A percentile compares a stretch with the other conserved stretches of the same genome.
Evolutionary conservation across 1,140 invertebrate genomes (phyloP).

Genomic region (Ptiloglossa arizonensis): DNA sequence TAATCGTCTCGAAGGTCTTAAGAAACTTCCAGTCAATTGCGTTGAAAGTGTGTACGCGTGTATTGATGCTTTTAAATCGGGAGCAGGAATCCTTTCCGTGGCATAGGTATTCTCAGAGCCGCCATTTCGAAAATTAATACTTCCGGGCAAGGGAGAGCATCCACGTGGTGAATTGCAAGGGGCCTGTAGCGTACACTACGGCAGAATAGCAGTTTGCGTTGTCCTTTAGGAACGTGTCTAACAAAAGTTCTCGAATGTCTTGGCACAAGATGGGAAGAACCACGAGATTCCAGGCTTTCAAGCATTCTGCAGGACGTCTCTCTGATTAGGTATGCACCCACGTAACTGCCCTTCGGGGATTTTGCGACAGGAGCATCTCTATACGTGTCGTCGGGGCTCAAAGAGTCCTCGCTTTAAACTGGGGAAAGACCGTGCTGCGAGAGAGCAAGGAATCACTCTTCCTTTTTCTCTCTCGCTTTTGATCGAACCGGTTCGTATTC

Average conservation of each 20-base stretch:
- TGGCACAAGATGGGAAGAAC: constrained; percentile 38
- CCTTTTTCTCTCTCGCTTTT: constrained; percentile 1
- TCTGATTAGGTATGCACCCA: constrained; percentile 61
- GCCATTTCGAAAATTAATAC: constrained; percentile 27
- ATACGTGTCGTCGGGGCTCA: constrained; percentile 54
- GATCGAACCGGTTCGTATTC: constrained; percentile 6
- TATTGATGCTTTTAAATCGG: background rate
- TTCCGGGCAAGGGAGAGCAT: background rate
- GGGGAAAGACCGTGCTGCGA: background rate
- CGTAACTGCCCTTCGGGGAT: constrained; percentile 52
- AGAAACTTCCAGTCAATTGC: no score
- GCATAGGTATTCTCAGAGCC: background rate
- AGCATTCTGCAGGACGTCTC: constrained; percentile 48
- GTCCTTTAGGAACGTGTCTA: constrained; percentile 33
- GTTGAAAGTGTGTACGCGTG: no score
- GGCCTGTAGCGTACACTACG: background rate
- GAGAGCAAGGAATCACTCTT: background rate
- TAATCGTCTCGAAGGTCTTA: no score
- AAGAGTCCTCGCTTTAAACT: constrained; percentile 51
- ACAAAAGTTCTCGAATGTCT: constrained; percentile 44
- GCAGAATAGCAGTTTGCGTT: constrained; percentile 26
- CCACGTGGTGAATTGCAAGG: constrained; percentile 14
- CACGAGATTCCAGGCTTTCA: constrained; percentile 40
- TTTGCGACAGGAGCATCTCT: constrained; percentile 41
- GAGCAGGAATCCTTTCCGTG: background rate